Evolutionary conservation across 2,113 vertebrate species (phyloP).

Genomic region (Hippopotamus amphibius): DNA sequence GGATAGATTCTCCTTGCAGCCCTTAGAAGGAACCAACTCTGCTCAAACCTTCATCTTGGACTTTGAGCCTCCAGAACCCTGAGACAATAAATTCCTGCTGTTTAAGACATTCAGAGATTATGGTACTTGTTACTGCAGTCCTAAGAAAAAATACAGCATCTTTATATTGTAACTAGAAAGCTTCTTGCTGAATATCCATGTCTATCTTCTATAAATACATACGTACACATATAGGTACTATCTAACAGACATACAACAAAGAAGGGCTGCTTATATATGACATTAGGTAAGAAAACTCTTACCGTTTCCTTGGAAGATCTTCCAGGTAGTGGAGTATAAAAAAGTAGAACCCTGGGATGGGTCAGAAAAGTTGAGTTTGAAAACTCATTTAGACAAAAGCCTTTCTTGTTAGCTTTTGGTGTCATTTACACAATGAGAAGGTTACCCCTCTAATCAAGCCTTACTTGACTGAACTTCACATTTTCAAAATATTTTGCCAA

Average conservation of each 20-base stretch:
- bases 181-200: background rate
- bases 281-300: no score
- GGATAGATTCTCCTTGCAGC: background rate
- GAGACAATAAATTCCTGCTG: background rate
- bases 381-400: background rate
- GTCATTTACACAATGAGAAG: background rate
- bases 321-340: background rate
- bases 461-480: background rate
- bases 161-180: background rate
- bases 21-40: background rate
- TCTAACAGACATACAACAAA: background rate
- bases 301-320: background rate
- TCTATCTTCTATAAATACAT: background rate
- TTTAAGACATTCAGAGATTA: fast-evolving
- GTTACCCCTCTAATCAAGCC: background rate
- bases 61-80: background rate
- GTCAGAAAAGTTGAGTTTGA: background rate
- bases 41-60: background rate
- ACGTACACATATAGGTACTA: fast-evolving
- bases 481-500: constrained; percentile 49
- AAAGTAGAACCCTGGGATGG: background rate
- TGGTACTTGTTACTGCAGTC: background rate
- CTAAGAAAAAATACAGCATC: background rate
- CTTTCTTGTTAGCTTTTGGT: background rate
- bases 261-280: background rate